Evolutionary conservation across 2,797 vertebrate genomes (phyloP), one percentile per base, ranked within the genome.

Genomic region (Bradypus variegatus): DNA sequence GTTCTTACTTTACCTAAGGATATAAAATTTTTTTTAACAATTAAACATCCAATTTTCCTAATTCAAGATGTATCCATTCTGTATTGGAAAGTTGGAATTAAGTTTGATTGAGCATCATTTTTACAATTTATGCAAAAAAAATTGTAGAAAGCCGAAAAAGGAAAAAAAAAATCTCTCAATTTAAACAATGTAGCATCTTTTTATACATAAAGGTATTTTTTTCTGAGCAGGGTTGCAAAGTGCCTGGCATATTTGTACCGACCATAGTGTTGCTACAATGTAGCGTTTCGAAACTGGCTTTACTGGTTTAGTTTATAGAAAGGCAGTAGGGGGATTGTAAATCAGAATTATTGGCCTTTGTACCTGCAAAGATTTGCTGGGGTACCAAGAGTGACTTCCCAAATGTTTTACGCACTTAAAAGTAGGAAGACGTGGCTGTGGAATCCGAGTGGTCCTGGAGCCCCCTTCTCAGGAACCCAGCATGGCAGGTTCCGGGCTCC

Each of bases 401-500:
- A 27, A 82, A 14, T 33, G 41, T 72, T 84, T 65, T 62, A 73
- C 18, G 64, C 1, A 53, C 8, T 36, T 77, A 21, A 48, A 90
- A 78, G 60, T 8, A 27, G 16, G 29, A 13, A 7, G 5, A 29
- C 15, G 1, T 3, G 5, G 60, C 11, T 45, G 6, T 80, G 19
- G 81, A 25, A 7, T 19, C 7, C 38, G 10, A 27, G 27, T 23
- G 23, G 9, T 58, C n/a, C 25, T 29, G 3, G 6, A 41, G 25
- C 23, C n/a, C 5, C 10, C 27, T 1, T 29, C 7, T 18, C 15
- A 62, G 33, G 19, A n/a, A 12, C 0, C 9, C 6, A 23, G 14
- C 0, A 3, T 10, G 25, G 29, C 16, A 19, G 50, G 8, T 27
- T 5, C 12, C 62, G 14, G n/a, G 4, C 58, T 4, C 1, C 1